Evolutionary conservation across 2,888 invertebrate genomes (phyloP).

Genomic region (Rhamnusium bicolor): DNA sequence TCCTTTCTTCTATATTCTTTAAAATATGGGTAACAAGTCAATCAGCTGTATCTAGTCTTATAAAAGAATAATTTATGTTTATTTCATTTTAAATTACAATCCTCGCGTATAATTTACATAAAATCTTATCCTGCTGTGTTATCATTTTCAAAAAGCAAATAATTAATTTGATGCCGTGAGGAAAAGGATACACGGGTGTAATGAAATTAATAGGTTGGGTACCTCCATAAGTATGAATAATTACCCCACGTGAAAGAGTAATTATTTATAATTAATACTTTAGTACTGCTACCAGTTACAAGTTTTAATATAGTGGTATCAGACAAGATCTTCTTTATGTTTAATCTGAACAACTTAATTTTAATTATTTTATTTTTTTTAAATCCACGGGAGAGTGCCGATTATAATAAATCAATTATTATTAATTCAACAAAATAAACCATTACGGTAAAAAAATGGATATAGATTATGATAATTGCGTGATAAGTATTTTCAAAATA

Average conservation of each 20-base stretch:
- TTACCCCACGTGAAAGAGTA: conserved; percentile 39
- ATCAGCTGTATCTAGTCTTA: background rate
- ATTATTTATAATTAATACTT: conserved; percentile 48
- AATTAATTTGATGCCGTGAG: conserved; percentile 39
- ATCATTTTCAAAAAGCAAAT: conserved; percentile 27
- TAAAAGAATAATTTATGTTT: background rate
- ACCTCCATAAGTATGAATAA: conserved; percentile 38
- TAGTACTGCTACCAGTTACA: background rate
- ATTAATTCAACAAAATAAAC: no score
- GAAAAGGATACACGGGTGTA: conserved; percentile 35
- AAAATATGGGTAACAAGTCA: background rate
- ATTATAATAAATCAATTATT: no score
- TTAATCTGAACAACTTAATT: no score
- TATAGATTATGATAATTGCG: no score
- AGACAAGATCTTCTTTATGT: background rate
- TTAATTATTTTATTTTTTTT: no score
- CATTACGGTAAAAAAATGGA: no score
- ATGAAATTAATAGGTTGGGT: conserved; percentile 38
- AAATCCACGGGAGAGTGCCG: background rate
- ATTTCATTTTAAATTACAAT: background rate
- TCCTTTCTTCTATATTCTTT: background rate
- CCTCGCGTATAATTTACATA: background rate
- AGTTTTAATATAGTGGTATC: conserved; percentile 19
- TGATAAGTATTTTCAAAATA: no score
- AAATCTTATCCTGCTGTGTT: conserved; percentile 2